phyloP scores from a whole-genome alignment of 2,113 vertebrate species.

The Apteryx owenii region DNA sequence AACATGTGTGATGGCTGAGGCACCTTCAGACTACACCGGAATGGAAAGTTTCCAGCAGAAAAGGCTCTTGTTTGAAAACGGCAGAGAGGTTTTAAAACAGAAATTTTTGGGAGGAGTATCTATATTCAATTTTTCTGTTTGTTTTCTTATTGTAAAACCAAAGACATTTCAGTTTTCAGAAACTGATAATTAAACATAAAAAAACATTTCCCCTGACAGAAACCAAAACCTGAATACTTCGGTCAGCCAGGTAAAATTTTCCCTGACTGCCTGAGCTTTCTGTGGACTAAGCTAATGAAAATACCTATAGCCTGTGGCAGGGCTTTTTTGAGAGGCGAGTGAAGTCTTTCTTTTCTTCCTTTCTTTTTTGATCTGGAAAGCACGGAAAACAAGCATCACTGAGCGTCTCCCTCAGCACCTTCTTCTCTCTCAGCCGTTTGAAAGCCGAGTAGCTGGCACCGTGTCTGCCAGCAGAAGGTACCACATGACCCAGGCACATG shows the following conservation, averaged over 20 bases:
- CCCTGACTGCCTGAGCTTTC: neutral
- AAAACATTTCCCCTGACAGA: conserved; percentile 18
- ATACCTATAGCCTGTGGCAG: fast-evolving
- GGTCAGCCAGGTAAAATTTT: neutral
- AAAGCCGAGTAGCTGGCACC: neutral
- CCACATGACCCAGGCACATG: neutral
- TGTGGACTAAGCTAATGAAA: neutral
- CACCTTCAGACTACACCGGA: neutral
- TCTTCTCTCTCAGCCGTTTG: fast-evolving
- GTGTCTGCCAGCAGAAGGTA: neutral
- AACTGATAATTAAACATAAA: conserved; percentile 53
- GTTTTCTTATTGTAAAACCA: conserved; percentile 45
- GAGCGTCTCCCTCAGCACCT: neutral
- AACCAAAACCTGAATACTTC: conserved; percentile 15
- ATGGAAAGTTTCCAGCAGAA: conserved; percentile 1
- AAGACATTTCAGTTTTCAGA: conserved; percentile 51
- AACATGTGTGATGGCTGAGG: neutral
- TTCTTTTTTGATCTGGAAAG: neutral
- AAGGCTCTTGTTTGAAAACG: conserved; percentile 39
- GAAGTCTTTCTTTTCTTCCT: neutral
- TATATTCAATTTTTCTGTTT: conserved; percentile 32
- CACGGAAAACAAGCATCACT: fast-evolving
- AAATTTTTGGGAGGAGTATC: conserved; percentile 27
- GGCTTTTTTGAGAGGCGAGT: neutral
- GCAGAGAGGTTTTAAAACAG: conserved; percentile 20